phyloP scores from a whole-genome alignment of 35 echinoderm and acorn worm species.

The Lytechinus variegatus region DNA sequence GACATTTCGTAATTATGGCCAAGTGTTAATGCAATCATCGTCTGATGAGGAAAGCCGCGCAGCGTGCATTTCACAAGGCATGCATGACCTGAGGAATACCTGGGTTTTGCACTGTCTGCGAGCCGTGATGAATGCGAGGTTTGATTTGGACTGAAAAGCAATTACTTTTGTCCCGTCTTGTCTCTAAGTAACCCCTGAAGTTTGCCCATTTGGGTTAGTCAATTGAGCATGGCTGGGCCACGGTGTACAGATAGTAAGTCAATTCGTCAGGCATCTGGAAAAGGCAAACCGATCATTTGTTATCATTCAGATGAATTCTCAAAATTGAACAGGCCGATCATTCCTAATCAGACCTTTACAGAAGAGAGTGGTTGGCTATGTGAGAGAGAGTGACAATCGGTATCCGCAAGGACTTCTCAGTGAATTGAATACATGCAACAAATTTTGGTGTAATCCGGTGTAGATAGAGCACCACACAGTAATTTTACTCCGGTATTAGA shows the following conservation, averaged over 20 bases:
- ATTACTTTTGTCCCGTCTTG: conserved; percentile 30
- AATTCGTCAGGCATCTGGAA: conserved; percentile 33
- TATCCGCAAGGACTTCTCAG: not conserved
- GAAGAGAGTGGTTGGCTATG: not conserved
- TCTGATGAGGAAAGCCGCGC: not conserved
- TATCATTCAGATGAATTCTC: conserved; percentile 5
- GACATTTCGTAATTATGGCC: conserved; percentile 42
- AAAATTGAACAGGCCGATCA: not conserved
- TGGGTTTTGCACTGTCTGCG: not conserved
- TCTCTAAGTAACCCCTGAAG: not conserved
- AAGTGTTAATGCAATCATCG: conserved; percentile 37
- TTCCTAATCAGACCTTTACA: not conserved
- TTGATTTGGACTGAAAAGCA: conserved; percentile 15
- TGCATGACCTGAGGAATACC: conserved; percentile 5
- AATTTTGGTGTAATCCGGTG: too few relatives aligned
- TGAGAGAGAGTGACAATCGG: not conserved
- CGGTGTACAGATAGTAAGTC: not conserved
- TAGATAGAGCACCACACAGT: too few relatives aligned
- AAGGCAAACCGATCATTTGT: not conserved
- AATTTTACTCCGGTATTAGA: too few relatives aligned
- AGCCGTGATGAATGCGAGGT: conserved; percentile 18
- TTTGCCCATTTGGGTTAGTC: not conserved
- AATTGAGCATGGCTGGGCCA: not conserved
- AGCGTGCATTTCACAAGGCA: not conserved
- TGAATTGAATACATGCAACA: not conserved